These are phyloP conservation scores for Catocala sponsa DNA, from an alignment of 2,888 invertebrate genomes.

Conservation along the genomic window DNA sequence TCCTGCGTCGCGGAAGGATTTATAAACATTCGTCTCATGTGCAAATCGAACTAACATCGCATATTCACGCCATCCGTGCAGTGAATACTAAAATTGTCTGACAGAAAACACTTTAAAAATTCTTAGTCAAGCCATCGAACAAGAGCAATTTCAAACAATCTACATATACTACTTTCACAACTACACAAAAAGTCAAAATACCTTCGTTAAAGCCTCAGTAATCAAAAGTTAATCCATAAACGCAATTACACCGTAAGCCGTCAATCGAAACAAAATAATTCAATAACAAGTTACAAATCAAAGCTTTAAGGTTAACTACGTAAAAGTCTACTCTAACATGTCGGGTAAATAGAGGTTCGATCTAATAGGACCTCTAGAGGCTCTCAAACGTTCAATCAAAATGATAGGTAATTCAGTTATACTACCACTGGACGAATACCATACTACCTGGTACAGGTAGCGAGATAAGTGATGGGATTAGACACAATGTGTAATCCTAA, in stretches of 20 bases:
- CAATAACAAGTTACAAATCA: constrained; percentile 29
- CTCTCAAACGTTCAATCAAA: constrained; percentile 85
- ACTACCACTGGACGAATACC: constrained; percentile 80
- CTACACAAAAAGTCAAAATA: no score
- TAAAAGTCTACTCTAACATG: constrained; percentile 57
- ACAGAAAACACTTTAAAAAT: no score
- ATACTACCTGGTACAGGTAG: constrained; percentile 60
- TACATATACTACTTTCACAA: no score
- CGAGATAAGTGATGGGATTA: constrained; percentile 51
- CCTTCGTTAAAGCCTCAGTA: background rate
- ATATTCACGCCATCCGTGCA: no score
- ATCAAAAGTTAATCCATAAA: background rate
- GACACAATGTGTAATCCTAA: background rate
- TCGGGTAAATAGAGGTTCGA: constrained; percentile 70
- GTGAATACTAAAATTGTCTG: no score
- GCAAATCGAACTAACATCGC: no score
- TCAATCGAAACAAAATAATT: constrained; percentile 29
- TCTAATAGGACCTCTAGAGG: constrained; percentile 75
- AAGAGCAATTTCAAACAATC: no score
- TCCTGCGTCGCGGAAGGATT: no score
- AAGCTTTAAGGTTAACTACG: constrained; percentile 32
- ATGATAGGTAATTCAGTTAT: constrained; percentile 86
- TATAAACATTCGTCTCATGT: no score
- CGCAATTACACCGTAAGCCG: background rate
- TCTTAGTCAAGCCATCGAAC: no score